Percentiles rank a stretch among this genome's conserved stretches.
These are phyloP conservation scores for Tychaedon coryphoeus DNA, from an alignment of 2,113 vertebrate genomes.

Conservation along the genomic window DNA sequence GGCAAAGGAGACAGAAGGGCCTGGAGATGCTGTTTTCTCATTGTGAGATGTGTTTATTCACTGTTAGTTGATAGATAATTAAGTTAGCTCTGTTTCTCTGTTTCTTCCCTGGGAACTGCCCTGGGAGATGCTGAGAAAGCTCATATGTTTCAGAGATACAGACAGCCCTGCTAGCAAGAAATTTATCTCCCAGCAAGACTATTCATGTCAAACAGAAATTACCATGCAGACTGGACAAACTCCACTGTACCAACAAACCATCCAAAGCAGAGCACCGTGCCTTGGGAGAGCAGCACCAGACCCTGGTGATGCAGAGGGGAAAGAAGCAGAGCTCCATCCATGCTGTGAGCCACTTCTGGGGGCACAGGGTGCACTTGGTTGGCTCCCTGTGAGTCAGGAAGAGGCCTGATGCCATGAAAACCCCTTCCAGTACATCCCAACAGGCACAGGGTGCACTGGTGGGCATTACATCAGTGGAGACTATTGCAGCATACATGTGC, in stretches of 20 bases:
- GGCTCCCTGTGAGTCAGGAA: neutral
- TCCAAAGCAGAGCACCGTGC: neutral
- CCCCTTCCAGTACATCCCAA: neutral
- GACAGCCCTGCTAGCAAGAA: neutral
- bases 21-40: neutral
- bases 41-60: neutral
- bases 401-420: neutral
- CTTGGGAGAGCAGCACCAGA: neutral
- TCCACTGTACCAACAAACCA: neutral
- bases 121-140: neutral
- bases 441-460: neutral
- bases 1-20: neutral
- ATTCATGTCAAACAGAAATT: neutral
- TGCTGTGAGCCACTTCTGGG: neutral
- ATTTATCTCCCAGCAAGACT: neutral
- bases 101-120: neutral
- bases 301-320: rapidly evolving
- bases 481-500: rapidly evolving
- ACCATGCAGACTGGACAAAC: neutral
- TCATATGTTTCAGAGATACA: neutral
- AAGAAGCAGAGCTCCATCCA: rapidly evolving
- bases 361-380: neutral
- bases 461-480: rapidly evolving
- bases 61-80: neutral
- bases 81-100: neutral